Conservation (phyloP, 2,888 invertebrate species). For the Cephus runcator region DNA sequence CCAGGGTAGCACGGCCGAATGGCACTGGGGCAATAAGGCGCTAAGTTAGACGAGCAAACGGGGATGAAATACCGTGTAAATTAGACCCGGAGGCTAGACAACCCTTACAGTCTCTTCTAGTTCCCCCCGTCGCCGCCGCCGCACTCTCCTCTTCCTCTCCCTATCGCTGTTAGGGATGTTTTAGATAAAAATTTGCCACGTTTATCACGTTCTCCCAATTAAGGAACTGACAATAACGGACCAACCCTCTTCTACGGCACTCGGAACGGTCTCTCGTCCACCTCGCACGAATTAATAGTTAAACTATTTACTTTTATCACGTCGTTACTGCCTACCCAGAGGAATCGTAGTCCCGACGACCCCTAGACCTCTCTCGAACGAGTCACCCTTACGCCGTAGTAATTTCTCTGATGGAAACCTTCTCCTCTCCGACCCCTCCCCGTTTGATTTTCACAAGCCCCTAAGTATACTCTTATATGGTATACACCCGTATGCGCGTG, state of each 20-base stretch:
- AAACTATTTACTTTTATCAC: conserved; percentile 2
- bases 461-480: too few relatives aligned
- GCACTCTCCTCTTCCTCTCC: too few relatives aligned
- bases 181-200: conserved; percentile 17
- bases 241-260: background rate
- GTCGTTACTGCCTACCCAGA: background rate
- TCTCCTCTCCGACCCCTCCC: too few relatives aligned
- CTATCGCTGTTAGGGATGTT: background rate
- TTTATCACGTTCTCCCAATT: conserved; percentile 16
- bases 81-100: too few relatives aligned
- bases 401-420: too few relatives aligned
- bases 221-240: conserved; percentile 5
- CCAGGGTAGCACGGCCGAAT: background rate
- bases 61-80: background rate
- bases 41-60: conserved; percentile 15
- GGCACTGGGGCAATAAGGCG: background rate
- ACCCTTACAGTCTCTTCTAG: too few relatives aligned
- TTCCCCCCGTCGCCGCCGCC: too few relatives aligned
- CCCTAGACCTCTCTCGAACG: too few relatives aligned
- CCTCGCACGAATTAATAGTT: background rate
- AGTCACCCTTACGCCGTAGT: too few relatives aligned
- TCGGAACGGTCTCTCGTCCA: too few relatives aligned
- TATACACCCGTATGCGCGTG: too few relatives aligned
- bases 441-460: too few relatives aligned
- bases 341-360: background rate